These are phyloP conservation scores for Eumeta japonica DNA, from an alignment of 1,140 invertebrate species.

Conservation along the genomic window DNA sequence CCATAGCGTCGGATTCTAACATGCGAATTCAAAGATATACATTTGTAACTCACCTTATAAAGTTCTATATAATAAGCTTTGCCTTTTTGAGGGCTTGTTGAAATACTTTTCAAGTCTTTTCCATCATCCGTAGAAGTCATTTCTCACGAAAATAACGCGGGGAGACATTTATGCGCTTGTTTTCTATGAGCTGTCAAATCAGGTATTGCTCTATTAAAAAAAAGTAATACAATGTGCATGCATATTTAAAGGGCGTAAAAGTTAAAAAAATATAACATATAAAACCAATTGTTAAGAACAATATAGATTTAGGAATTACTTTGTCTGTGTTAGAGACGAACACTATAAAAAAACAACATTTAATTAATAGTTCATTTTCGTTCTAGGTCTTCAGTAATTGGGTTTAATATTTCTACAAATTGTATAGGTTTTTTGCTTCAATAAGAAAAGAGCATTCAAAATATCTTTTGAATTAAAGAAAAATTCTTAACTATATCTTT, in stretches of 20 bases:
- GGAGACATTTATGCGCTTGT: conserved; percentile 58
- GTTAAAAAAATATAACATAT: not conserved
- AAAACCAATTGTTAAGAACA: not conserved
- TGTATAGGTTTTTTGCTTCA: not conserved
- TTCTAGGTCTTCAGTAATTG: not conserved
- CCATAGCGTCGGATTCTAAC: conserved; percentile 46
- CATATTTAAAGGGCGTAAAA: not conserved
- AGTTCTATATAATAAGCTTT: conserved; percentile 52
- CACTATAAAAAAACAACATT: not conserved
- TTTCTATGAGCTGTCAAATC: conserved; percentile 53
- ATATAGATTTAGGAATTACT: not conserved
- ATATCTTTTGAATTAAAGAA: too few species aligned
- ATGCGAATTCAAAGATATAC: conserved; percentile 18
- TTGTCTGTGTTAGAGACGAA: not conserved
- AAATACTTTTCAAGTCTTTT: conserved; percentile 56
- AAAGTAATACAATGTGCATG: not conserved
- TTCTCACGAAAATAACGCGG: conserved; percentile 56
- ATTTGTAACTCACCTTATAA: conserved; percentile 47
- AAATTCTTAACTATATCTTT: too few species aligned
- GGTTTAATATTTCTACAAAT: not conserved
- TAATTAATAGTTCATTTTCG: too few species aligned
- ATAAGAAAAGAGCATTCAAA: too few species aligned
- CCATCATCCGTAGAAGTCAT: conserved; percentile 59
- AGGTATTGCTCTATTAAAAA: conserved; percentile 20
- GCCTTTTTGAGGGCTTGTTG: conserved; percentile 44